Evolutionary conservation across 2,113 vertebrate species (phyloP), one percentile per base, ranked within the genome.

Genomic region (Tor tambroides): DNA sequence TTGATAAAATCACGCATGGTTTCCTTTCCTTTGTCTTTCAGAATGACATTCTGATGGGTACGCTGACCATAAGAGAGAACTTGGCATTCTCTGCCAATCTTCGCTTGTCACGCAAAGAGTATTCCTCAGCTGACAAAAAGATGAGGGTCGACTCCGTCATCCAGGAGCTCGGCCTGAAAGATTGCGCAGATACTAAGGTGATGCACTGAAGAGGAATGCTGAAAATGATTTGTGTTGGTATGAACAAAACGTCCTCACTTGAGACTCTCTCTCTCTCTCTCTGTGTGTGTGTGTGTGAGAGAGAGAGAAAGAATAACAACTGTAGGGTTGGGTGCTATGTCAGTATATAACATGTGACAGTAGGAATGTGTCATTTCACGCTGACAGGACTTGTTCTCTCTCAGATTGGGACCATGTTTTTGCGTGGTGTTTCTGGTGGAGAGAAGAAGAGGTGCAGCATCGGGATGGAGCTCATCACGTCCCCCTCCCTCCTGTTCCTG

Each of bases 371-470:
- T 17, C 1, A n/a, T 38, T 12, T 51, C 1, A 83, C 28, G 72
- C 35, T 82, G 30, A n/a, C 10, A 4, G 5, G 6, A 4, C 11
- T 23, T 61, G 69, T 19, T 43, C 4, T 80, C 65, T 87, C n/a
- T 83, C 88, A 95, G 94, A 95, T 95, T 49, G 95, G 95, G 10
- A 96, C 95, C 0, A 94, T 94, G 91, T 95, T 95, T 74, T 85
- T 95, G 77, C 94, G 94, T 5, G 95, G 95, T 0, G 91, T 96
- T 7, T 96, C 95, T 15, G 95, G 95, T 11, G 95, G 95, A 0
- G 95, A 96, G 90, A 94, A 93, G 86, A 96, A 95, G 90, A 87
- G 95, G 32, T 96, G 95, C 91, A 96, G 95, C 85, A 95, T 96
- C 4, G 95, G 95, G 12, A 94, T 95, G 95, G 95, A 96, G 89